Base-by-base conservation (phyloP, 2,888 invertebrate genomes). In the Euzetes globulus region DNA sequence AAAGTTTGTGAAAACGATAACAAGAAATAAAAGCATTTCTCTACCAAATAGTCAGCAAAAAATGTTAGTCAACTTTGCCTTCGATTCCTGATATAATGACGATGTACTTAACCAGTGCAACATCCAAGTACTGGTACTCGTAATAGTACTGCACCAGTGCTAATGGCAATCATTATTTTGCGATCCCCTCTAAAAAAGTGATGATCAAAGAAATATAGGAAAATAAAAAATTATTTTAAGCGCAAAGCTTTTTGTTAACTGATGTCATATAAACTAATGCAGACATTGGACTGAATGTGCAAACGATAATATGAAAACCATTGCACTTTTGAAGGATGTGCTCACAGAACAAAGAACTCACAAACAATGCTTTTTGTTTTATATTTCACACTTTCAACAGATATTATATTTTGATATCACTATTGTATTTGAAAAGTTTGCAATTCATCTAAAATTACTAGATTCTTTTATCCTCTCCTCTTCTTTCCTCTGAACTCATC, bases 161-260 rank as follows among this genome's bases (percentile, higher is more conserved):
- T 58, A 58, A 58, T 58, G 58, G 58, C 58, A 58, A 58, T 58
- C 58, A 58, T 58, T 58, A 58, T 58, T 58, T 58, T 58, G 58
- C 58, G 58, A 58, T 58, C 58, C 58, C 58, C 58, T 58, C 58
- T 27, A 58, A 27, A 25, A 58, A 50, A 29, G 27, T 27, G 58
- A 19, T 55, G 29, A 58, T 27, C 58, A 58, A 27, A 29, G 22
- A 58, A 29, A 58, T 58, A 58, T 29, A 58, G 58, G 29, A 58
- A 58, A 58, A 29, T 13, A 58, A 58, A 58, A 58, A 27, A 17
- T 27, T 27, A 27, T 27, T 13, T 58, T 29, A 29, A 58, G 58
- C 22, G 25, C 58, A 58, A 5, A 9, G 29, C 25, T 6, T 29
- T 55, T 13, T 55, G 19, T 55, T 11, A 13, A 50, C 25, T 55